These are phyloP conservation scores for Crenichthys baileyi DNA, from an alignment of 2,797 vertebrate genomes.

Conservation along the genomic window DNA sequence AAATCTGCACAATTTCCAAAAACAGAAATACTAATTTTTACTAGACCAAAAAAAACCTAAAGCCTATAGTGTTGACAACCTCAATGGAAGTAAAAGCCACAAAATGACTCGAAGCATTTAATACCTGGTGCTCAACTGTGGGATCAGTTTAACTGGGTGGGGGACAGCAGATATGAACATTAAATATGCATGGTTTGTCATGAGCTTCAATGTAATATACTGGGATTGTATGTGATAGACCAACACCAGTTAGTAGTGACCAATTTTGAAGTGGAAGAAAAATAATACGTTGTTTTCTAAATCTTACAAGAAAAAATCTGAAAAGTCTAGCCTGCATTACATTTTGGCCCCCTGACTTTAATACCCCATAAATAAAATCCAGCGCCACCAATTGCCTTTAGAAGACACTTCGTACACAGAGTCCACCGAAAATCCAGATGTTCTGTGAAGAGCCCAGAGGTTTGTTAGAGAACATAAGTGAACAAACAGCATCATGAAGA, in stretches of 20 bases:
- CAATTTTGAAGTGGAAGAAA: background rate
- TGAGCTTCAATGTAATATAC: background rate
- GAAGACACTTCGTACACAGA: background rate
- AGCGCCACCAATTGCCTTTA: background rate
- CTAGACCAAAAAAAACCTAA: background rate
- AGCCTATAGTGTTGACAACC: conserved; percentile 10
- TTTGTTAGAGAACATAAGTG: no score
- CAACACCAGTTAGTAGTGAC: background rate
- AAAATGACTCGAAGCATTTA: conserved; percentile 22
- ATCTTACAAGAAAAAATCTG: background rate
- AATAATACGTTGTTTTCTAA: background rate
- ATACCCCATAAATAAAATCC: no score
- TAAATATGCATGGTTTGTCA: background rate
- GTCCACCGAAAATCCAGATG: no score
- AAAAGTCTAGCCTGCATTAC: background rate
- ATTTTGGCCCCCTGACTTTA: background rate
- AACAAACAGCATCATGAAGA: no score
- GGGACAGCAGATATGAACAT: conserved; percentile 45
- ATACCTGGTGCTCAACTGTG: conserved; percentile 15
- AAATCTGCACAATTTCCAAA: background rate
- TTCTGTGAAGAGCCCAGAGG: no score
- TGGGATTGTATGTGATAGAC: background rate
- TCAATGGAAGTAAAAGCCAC: conserved; percentile 17
- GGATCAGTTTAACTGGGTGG: conserved; percentile 14
- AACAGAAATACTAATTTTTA: background rate